phyloP scores from a whole-genome alignment of 2,797 vertebrate genomes.

The Meriones psammophilus region DNA sequence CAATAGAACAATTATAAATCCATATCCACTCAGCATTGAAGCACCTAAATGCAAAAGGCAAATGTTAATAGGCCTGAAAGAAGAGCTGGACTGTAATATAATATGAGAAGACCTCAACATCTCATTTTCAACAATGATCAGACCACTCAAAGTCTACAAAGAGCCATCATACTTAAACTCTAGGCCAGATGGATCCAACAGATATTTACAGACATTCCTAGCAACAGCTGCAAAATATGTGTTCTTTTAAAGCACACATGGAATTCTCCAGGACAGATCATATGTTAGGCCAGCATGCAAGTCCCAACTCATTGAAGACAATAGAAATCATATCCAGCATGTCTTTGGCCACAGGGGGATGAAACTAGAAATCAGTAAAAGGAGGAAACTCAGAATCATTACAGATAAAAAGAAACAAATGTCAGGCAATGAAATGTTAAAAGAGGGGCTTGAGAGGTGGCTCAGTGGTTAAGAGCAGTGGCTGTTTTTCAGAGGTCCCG shows the following conservation, averaged over 20 bases:
- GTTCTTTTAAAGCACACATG: background rate
- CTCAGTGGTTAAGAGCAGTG: too few species aligned
- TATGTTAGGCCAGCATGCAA: background rate
- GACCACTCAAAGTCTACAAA: background rate
- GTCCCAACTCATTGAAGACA: background rate
- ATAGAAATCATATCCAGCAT: background rate
- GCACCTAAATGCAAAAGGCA: background rate
- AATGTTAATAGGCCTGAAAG: conserved; percentile 24
- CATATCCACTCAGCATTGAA: background rate
- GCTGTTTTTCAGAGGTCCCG: too few species aligned
- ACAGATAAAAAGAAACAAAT: background rate
- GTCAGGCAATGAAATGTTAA: background rate
- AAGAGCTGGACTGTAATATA: background rate
- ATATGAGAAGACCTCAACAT: background rate
- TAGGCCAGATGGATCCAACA: background rate
- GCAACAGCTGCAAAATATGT: conserved; percentile 35
- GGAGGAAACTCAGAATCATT: background rate
- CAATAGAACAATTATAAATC: background rate
- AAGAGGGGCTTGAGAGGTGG: too few species aligned
- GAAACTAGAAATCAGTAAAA: background rate
- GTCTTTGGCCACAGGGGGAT: background rate
- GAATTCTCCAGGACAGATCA: conserved; percentile 3
- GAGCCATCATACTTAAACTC: background rate
- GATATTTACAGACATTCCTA: conserved; percentile 48
- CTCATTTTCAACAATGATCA: background rate